Percentiles rank a stretch among this genome's conserved stretches.
Conservation (phyloP, 2,797 vertebrate genomes). For the Molossus molossus region DNA sequence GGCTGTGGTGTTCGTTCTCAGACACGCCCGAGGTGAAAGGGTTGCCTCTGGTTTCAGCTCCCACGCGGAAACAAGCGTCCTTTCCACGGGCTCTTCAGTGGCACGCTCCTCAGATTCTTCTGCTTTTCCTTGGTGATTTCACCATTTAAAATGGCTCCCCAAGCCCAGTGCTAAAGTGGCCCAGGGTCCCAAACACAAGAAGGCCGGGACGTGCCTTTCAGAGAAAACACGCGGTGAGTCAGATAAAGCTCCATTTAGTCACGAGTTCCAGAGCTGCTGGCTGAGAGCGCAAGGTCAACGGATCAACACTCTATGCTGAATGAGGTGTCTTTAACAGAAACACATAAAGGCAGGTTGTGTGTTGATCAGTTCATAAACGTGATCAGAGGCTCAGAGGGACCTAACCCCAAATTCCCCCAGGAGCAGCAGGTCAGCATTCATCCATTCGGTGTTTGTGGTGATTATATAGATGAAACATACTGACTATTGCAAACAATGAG, state of each 20-base stretch:
- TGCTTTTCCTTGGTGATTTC: background rate
- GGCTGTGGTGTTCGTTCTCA: too few species aligned
- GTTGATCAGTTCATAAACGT: background rate
- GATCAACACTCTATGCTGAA: background rate
- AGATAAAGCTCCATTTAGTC: background rate
- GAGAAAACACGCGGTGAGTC: accelerated
- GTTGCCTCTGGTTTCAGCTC: background rate
- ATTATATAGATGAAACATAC: background rate
- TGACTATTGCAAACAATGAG: background rate
- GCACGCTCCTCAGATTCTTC: background rate
- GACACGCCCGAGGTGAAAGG: accelerated
- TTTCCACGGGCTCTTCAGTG: background rate
- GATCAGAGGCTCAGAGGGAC: background rate
- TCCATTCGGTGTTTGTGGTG: too few species aligned
- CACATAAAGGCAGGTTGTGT: too few species aligned
- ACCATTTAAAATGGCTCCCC: background rate
- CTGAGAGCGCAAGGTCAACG: background rate
- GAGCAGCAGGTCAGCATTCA: background rate
- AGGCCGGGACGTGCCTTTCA: accelerated
- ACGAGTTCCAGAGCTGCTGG: background rate
- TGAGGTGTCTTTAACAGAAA: background rate
- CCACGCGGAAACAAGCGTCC: background rate
- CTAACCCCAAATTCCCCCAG: background rate
- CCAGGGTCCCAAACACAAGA: background rate
- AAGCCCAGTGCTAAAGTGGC: too few species aligned